Base-by-base conservation (phyloP, 2,113 vertebrate species). In the Larimichthys crocea region DNA sequence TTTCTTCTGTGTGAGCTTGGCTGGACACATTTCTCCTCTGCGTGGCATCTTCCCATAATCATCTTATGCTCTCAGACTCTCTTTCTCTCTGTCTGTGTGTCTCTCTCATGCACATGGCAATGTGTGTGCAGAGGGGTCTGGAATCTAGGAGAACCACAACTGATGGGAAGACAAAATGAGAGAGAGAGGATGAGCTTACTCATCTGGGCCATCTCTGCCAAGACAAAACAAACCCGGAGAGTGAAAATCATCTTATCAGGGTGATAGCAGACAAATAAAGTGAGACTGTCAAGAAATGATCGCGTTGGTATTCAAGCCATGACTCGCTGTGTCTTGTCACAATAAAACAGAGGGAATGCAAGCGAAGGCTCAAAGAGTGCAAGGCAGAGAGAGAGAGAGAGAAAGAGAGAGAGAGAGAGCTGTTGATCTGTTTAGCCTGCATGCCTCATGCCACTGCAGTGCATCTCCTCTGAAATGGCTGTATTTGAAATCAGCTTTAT, bases 401-500 rank as follows among this genome's bases (percentile, higher is more conserved):
- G 56, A 60, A 50, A 60, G 62, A 76, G 62, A 76, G 52, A 44
- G 46, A 49, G 76, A 46, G 79, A 76, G 74, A 84, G 84, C 62
- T 90, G 82, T 80, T 85, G 85, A 90, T 86, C 87, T 88, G 87
- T 92, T 91, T 89, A 94, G 86, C 82, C 87, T 73, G 85, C 65
- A 91, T 84, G 80, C 83, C 84, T 90, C 77, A 82, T 88, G 83
- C 79, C 88, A 84, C 88, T 84, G 79, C 53, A 52, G 87, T 82
- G 74, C 80, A 72, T 85, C 87, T 84, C 85, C 35, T 85, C 81
- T 85, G 83, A 91, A 89, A 90, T 66, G 83, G 75, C 82, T 86
- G 83, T 84, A 89, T 92, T 93, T 92, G 71, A 92, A 94, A 92
- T 91, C 80, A 89, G 92, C 87, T 92, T 92, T 91, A 88, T 90